Base-by-base conservation (phyloP, 2,888 invertebrate species). In the Heteropelma amictum region DNA sequence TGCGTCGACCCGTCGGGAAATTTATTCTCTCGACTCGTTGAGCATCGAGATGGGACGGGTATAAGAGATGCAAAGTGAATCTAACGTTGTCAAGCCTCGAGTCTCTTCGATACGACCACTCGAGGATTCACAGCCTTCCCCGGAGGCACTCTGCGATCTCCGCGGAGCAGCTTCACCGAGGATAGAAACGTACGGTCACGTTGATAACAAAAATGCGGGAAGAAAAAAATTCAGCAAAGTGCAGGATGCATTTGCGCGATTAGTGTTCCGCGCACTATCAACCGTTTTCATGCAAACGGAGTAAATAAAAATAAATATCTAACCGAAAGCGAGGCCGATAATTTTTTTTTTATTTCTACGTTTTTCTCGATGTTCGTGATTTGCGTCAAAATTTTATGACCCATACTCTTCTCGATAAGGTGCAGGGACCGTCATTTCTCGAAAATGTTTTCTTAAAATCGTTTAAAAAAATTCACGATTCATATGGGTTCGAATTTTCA, bases 1-100 rank as follows among this genome's bases (percentile, higher is more conserved):
- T 40, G 61, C 45, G 42, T 58, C 61, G 45, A 76, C 58, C 76
- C 76, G 63, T 45, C 71, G 76, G 72, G 68, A 70, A 77, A 77
- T 78, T 72, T 72, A 78, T 78, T 78, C 72, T 72, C 73, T 69
- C 77, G 77, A 38, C 67, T 76, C 72, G 69, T 74, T 78, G 78
- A 51, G 54, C 69, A 69, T 42, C 49, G 38, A 19, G 54, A 38
- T 19, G 19, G 67, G 19, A 2, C 19, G 56, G 40, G 28, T 49
- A 63, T 76, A 65, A 72, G 71, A 74, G 72, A 74, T 77, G 67
- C 76, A 78, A 78, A 78, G 77, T 78, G 78, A 77, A 78, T 78
- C 69, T 75, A 78, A 77, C 69, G 74, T 74, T 68, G 68, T 71
- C 63, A 61, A 45, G 63, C 56, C 67, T 64, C 54, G 63, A 23